Percentiles rank a stretch among this genome's conserved stretches.
Conservation (phyloP, 2,797 vertebrate genomes). For the Poecilia velifera region DNA sequence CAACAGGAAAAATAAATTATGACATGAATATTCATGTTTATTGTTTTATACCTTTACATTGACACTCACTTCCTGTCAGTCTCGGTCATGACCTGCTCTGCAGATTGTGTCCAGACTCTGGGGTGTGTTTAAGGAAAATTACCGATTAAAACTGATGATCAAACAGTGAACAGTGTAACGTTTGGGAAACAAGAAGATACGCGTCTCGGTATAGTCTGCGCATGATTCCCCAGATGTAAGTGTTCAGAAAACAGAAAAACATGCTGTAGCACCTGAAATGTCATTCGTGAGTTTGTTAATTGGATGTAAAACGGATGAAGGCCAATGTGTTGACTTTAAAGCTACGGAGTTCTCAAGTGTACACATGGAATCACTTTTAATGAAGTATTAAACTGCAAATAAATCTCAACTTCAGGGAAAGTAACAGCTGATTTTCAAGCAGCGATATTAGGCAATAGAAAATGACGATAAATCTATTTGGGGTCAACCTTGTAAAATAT, state of each 20-base stretch:
- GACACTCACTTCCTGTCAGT: not conserved
- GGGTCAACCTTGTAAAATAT: not conserved
- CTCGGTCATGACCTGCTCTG: not conserved
- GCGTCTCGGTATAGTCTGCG: not conserved
- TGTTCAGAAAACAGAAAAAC: not conserved
- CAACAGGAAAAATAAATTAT: no score
- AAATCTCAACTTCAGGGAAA: no score
- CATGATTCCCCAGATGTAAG: not conserved
- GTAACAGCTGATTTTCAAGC: no score
- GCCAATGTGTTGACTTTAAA: not conserved
- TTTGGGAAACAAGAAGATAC: not conserved
- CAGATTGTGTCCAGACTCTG: not conserved
- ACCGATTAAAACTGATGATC: not conserved
- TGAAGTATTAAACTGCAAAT: no score
- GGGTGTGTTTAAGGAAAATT: not conserved
- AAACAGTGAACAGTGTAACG: not conserved
- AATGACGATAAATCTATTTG: no score
- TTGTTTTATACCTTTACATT: not conserved
- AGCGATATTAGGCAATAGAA: no score
- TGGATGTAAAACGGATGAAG: not conserved
- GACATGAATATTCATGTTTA: no score
- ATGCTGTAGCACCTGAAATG: not conserved
- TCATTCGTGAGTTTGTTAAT: not conserved
- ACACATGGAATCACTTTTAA: not conserved
- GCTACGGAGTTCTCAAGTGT: not conserved